Evolutionary conservation across 2,888 invertebrate genomes (phyloP).

Genomic region (Amblyjoppa fuscipennis): DNA sequence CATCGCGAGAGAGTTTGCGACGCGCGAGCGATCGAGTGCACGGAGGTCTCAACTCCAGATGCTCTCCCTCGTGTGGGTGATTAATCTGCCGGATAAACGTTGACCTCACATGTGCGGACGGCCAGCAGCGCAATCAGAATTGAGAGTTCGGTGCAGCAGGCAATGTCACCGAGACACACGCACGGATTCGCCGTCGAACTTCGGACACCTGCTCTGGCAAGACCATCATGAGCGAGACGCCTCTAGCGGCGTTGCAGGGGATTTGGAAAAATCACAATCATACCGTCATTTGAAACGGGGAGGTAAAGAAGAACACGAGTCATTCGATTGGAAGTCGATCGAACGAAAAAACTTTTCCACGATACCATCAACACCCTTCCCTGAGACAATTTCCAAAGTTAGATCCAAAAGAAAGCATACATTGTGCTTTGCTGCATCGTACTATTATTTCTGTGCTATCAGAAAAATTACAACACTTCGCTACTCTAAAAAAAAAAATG

Average conservation of each 20-base stretch:
- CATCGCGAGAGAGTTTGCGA: slow-evolving; percentile 13
- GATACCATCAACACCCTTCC: neutral
- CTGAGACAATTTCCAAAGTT: too few relatives aligned
- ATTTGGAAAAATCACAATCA: slow-evolving; percentile 30
- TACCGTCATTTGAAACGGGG: slow-evolving; percentile 24
- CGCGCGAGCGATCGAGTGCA: slow-evolving; percentile 40
- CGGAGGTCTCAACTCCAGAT: slow-evolving; percentile 57
- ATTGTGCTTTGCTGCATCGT: too few relatives aligned
- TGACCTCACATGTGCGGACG: slow-evolving; percentile 44
- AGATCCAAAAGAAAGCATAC: too few relatives aligned
- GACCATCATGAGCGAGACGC: slow-evolving; percentile 29
- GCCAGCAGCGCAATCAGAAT: neutral
- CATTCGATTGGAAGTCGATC: neutral
- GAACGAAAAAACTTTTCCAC: neutral
- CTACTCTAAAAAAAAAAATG: too few relatives aligned
- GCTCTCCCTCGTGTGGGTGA: slow-evolving; percentile 42
- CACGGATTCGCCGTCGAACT: slow-evolving; percentile 14
- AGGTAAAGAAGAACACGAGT: slow-evolving; percentile 36
- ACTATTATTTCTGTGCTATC: too few relatives aligned
- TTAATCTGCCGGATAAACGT: slow-evolving; percentile 51
- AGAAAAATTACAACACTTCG: too few relatives aligned
- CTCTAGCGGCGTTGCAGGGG: slow-evolving; percentile 3
- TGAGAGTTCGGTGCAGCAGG: slow-evolving; percentile 30
- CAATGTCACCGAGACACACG: neutral
- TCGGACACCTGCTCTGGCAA: slow-evolving; percentile 1